Evolutionary conservation across 1,140 invertebrate genomes (phyloP).

Genomic region (Dryas iulia): DNA sequence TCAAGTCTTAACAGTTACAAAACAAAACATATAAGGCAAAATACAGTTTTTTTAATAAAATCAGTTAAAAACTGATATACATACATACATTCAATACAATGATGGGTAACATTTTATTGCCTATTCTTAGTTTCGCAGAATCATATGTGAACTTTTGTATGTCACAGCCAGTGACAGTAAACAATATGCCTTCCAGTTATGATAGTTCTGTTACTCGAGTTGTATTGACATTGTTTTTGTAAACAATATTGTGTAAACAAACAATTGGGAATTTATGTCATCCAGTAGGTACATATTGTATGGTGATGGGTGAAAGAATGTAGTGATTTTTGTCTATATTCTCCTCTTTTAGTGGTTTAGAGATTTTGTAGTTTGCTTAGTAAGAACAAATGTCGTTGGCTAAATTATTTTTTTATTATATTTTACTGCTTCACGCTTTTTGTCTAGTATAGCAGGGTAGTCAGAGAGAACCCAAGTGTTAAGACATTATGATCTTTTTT

Average conservation of each 20-base stretch:
- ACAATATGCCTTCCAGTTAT: conserved; percentile 1
- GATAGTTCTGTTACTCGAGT: background rate
- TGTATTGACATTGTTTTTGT: background rate
- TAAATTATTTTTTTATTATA: too few relatives aligned
- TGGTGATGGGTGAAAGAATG: too few relatives aligned
- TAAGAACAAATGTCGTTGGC: too few relatives aligned
- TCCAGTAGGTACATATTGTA: too few relatives aligned
- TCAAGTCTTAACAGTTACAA: background rate
- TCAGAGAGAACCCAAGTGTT: too few relatives aligned
- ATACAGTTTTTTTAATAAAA: background rate
- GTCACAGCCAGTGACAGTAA: background rate
- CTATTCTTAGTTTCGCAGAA: conserved; percentile 1
- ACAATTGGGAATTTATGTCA: too few relatives aligned
- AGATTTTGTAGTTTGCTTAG: too few relatives aligned
- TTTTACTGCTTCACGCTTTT: too few relatives aligned
- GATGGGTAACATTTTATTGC: background rate
- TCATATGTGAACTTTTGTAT: background rate
- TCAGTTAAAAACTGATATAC: background rate
- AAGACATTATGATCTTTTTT: too few relatives aligned
- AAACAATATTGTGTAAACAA: background rate
- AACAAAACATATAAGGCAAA: background rate
- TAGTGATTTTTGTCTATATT: too few relatives aligned
- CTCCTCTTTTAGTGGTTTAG: too few relatives aligned
- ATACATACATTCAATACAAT: background rate
- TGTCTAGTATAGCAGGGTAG: too few relatives aligned